These are phyloP conservation scores for Rhinoraja longicauda DNA, from an alignment of 2,797 vertebrate genomes.

Conservation along the genomic window DNA sequence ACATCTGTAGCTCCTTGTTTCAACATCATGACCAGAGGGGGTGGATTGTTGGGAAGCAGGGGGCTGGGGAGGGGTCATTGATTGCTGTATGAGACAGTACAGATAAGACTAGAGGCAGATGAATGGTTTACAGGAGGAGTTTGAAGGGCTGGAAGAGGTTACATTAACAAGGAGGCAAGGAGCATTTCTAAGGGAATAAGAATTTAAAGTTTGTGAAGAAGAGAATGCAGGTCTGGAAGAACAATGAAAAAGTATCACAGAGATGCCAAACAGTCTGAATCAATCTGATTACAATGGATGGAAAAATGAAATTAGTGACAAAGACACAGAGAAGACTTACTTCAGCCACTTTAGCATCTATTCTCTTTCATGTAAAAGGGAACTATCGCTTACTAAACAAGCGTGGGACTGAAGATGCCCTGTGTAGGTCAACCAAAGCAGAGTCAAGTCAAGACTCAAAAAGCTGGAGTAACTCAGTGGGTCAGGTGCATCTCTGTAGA, in stretches of 20 bases:
- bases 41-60: background rate
- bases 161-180: background rate
- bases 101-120: background rate
- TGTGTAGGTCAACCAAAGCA: background rate
- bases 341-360: background rate
- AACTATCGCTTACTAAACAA: background rate
- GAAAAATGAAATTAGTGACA: background rate
- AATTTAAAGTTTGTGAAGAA: background rate
- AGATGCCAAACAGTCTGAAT: too few relatives aligned
- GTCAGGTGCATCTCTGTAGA: too few relatives aligned
- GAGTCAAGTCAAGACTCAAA: too few relatives aligned
- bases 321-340: background rate
- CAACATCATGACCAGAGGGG: background rate
- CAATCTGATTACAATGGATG: background rate
- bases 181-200: background rate
- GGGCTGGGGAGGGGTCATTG: too few relatives aligned
- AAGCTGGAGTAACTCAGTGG: too few relatives aligned
- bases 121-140: too few relatives aligned
- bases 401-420: background rate
- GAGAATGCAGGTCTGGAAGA: background rate
- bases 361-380: background rate
- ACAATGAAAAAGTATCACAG: background rate
- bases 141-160: background rate
- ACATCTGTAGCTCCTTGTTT: too few relatives aligned
- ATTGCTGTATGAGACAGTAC: background rate